phyloP scores from a whole-genome alignment of 2,113 vertebrate species.

The Rhadina sibilatrix region DNA sequence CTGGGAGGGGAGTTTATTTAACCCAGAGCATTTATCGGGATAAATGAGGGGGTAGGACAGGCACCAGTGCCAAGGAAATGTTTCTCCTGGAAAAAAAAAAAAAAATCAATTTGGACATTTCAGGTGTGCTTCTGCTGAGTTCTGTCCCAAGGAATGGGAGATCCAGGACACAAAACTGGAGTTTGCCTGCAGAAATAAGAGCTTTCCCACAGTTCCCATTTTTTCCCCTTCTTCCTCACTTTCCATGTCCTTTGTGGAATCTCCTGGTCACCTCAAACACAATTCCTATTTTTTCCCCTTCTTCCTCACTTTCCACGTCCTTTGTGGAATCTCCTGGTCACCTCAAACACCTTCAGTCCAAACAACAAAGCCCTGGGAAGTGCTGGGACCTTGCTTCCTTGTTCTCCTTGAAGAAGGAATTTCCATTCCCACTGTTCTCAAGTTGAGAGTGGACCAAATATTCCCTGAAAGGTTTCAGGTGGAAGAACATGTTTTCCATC shows the following conservation, averaged over 20 bases:
- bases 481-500: background rate
- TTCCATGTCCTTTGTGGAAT: background rate
- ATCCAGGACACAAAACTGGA: background rate
- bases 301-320: background rate
- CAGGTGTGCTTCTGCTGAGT: background rate
- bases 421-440: background rate
- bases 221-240: background rate
- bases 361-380: background rate
- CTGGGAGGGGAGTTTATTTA: slow-evolving; percentile 29
- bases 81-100: background rate
- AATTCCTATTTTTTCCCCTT: background rate
- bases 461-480: accelerated
- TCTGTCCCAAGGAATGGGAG: background rate
- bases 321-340: accelerated
- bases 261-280: accelerated
- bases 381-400: background rate
- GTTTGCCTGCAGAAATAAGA: background rate
- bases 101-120: background rate
- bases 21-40: background rate
- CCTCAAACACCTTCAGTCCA: background rate
- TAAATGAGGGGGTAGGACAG: slow-evolving; percentile 8
- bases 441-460: background rate
- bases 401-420: background rate
- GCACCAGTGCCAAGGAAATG: background rate
- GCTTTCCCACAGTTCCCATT: background rate